Base-by-base conservation (phyloP, 1,140 invertebrate species). In the Druon quercuslanigerum region DNA sequence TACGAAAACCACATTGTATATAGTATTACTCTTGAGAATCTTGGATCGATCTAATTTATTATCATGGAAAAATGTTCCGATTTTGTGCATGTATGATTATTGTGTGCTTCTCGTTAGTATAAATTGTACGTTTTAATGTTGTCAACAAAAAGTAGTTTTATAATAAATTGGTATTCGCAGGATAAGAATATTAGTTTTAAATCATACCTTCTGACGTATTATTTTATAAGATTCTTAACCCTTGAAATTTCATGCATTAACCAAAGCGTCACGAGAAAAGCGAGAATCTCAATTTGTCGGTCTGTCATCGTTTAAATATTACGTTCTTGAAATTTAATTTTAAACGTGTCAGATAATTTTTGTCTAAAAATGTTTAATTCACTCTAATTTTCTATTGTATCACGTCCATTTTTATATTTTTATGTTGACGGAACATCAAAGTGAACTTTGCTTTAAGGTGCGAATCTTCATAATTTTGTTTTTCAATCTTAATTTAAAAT, bases 241-340 rank as follows among this genome's bases (percentile, higher is more conserved):
- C 77, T 83, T 4, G 82, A 60, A 11, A 79, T 78, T 73, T 89
- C 88, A 25, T 89, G 87, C 66, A 89, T 79, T 16, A 85, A 25
- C 88, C 87, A 89, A 74, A 84, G 76, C 14, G 82, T 82, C 46
- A 87, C 56, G 72, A 89, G 77, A 60, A 79, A 73, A 25, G 86
- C 71, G 19, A 88, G 73, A 71, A 88, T 83, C 9, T 83, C 75
- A n/a, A 81, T 46, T 74, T 89, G 86, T 16, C 77, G 73, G 77
- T 88, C 82, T 33, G 84, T 84, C 87, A 88, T 87, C 56, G 71
- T 74, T 70, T 25, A 50, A 11, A 19, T 79, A 46, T 9, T 19
- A 17, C n/a, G 17, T 9, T 54, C 11, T 17, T 17, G 8, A 54
- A 46, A 46, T 46, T 46, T 46, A 8, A 46, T 46, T 46, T 46